phyloP scores from a whole-genome alignment of 2,888 invertebrate species.

The Sphinx pinastri region DNA sequence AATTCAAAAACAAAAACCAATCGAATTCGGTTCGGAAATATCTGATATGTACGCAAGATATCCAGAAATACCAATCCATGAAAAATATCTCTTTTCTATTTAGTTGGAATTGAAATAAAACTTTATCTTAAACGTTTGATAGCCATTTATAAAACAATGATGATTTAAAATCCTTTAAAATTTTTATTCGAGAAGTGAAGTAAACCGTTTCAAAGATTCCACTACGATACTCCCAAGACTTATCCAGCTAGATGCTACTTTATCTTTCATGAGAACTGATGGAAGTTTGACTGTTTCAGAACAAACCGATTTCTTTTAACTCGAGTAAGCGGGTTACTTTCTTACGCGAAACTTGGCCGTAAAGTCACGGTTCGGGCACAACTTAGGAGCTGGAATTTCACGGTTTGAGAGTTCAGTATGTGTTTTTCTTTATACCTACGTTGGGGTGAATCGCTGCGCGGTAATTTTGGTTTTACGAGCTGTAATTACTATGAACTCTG shows the following conservation, averaged over 20 bases:
- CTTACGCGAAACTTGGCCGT: constrained; percentile 32
- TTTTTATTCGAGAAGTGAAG: constrained; percentile 31
- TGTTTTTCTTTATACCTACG: constrained; percentile 25
- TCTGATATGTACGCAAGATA: too few species aligned
- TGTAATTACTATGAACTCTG: constrained; percentile 11
- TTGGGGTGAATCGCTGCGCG: neutral
- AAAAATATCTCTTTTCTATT: too few species aligned
- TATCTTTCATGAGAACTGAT: constrained; percentile 40
- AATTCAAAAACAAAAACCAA: too few species aligned
- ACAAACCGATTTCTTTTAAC: constrained; percentile 29
- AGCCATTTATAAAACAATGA: neutral
- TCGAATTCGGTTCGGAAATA: too few species aligned
- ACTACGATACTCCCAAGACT: constrained; percentile 19
- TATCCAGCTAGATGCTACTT: constrained; percentile 36
- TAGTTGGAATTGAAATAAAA: neutral
- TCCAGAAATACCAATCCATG: too few species aligned
- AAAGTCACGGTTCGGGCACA: constrained; percentile 34
- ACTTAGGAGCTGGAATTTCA: constrained; percentile 35
- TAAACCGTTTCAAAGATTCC: constrained; percentile 23
- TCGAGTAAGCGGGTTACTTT: constrained; percentile 24
- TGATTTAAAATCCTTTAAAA: constrained; percentile 30
- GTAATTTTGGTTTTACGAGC: constrained; percentile 14
- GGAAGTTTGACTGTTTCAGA: constrained; percentile 34
- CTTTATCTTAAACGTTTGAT: neutral
- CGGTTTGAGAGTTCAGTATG: constrained; percentile 27